These are phyloP conservation scores for Thymelicus sylvestris DNA, from an alignment of 2,888 invertebrate species.

Conservation along the genomic window DNA sequence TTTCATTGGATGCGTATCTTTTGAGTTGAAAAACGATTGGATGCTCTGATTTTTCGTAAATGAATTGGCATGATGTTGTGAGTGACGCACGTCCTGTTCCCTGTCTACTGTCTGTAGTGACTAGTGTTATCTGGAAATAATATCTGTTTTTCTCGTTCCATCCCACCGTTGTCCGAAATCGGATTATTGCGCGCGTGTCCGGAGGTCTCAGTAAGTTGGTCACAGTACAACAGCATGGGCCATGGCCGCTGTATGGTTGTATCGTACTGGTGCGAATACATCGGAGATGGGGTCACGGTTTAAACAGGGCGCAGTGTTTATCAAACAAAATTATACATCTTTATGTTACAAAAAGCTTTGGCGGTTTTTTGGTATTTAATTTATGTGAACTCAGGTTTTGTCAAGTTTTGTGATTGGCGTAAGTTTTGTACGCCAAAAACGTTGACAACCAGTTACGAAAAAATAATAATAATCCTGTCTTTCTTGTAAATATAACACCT, in stretches of 20 bases:
- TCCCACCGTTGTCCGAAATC: conserved; percentile 79
- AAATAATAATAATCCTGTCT: too few relatives aligned
- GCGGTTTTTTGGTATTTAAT: too few relatives aligned
- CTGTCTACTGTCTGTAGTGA: conserved; percentile 26
- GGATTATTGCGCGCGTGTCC: conserved; percentile 79
- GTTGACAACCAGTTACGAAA: too few relatives aligned
- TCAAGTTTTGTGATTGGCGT: too few relatives aligned
- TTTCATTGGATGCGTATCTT: conserved; percentile 47
- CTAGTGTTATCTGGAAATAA: conserved; percentile 60
- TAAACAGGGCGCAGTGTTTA: conserved; percentile 6
- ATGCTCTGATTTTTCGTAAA: conserved; percentile 40
- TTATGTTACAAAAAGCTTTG: too few relatives aligned
- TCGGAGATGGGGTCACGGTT: neutral
- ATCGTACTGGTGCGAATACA: conserved; percentile 8
- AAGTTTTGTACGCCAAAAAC: too few relatives aligned
- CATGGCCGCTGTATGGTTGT: conserved; percentile 22
- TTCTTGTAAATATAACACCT: too few relatives aligned
- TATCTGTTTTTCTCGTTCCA: conserved; percentile 72
- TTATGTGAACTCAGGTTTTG: too few relatives aligned
- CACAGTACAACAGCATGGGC: conserved; percentile 29
- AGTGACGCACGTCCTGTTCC: conserved; percentile 57
- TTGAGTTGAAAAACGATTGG: conserved; percentile 41
- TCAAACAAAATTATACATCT: neutral
- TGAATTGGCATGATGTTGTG: conserved; percentile 50
- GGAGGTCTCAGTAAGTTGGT: conserved; percentile 82